Evolutionary conservation across 1,140 invertebrate species (phyloP).

Genomic region (Drosophila lacteicornis): DNA sequence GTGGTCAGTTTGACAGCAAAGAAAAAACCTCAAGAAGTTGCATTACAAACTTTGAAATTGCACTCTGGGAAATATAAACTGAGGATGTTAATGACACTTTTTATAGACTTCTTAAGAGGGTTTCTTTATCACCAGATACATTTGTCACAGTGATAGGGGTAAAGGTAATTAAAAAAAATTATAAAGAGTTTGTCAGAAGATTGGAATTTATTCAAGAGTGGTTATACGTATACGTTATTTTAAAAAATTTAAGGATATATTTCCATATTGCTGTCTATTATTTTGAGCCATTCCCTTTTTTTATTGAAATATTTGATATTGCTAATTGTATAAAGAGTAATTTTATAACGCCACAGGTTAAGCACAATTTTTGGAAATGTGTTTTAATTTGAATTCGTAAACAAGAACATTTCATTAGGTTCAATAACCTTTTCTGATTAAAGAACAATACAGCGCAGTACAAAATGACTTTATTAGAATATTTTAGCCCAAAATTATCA

Average conservation of each 20-base stretch:
- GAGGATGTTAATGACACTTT: not conserved
- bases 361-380: not conserved
- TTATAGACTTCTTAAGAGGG: slow-evolving; percentile 2
- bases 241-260: not conserved
- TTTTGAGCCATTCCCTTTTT: not conserved
- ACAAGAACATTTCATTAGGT: not conserved
- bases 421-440: not conserved
- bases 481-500: not conserved
- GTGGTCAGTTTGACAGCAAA: slow-evolving; percentile 10
- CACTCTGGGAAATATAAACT: slow-evolving; percentile 12
- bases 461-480: not conserved
- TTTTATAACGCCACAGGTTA: not conserved
- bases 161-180: not conserved
- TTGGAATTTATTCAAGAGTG: not conserved
- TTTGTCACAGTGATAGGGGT: not conserved
- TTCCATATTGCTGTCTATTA: not conserved
- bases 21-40: slow-evolving; percentile 19
- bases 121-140: not conserved
- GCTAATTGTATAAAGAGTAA: not conserved
- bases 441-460: not conserved
- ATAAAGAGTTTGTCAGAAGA: not conserved
- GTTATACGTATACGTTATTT: not conserved
- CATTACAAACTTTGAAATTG: not conserved
- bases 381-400: not conserved
- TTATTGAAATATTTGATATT: not conserved